These are phyloP conservation scores for Lepus americanus DNA, from an alignment of 2,113 vertebrate genomes.

Conservation along the genomic window DNA sequence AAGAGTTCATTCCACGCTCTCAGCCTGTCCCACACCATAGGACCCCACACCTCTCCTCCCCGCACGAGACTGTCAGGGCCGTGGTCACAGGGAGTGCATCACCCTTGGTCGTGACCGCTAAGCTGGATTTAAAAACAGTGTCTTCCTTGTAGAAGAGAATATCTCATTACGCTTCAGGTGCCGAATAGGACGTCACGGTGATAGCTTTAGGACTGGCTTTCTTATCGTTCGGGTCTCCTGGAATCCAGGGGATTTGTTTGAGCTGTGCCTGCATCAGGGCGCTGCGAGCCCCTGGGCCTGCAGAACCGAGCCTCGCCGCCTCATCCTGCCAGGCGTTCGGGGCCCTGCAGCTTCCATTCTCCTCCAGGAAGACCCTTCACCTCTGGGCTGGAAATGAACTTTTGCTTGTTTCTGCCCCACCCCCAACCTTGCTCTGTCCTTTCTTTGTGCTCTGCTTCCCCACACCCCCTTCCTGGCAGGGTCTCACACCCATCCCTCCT, in stretches of 20 bases:
- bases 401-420: background rate
- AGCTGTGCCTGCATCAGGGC: background rate
- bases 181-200: background rate
- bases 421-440: background rate
- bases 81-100: background rate
- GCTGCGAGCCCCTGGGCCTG: too few species aligned
- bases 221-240: background rate
- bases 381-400: background rate
- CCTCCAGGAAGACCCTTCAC: background rate
- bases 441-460: background rate
- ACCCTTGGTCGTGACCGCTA: too few species aligned
- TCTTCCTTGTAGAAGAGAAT: conserved; percentile 27
- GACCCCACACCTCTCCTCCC: background rate
- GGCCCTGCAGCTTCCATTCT: background rate
- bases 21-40: background rate
- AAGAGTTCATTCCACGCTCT: background rate
- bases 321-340: background rate
- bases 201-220: background rate
- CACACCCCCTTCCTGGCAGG: background rate
- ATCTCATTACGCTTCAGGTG: conserved; percentile 1
- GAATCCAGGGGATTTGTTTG: background rate
- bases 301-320: background rate
- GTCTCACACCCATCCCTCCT: background rate
- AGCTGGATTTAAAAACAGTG: background rate
- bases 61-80: background rate